A percentile compares a stretch with the other conserved stretches of the same genome.
Evolutionary conservation across 1,140 invertebrate genomes (phyloP).

Genomic region (Babylonia areolata): DNA sequence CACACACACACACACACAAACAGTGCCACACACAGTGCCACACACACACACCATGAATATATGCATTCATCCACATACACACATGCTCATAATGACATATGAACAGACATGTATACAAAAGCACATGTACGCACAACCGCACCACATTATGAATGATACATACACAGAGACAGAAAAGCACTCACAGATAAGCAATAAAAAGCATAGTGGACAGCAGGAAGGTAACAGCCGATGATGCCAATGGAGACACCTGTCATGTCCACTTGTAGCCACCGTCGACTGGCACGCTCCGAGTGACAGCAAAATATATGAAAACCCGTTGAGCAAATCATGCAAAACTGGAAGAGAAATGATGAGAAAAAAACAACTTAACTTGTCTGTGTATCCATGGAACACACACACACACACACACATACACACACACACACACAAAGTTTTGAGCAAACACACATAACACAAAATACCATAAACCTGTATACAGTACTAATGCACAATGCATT

Average conservation of each 20-base stretch:
- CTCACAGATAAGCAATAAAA: slow-evolving; percentile 95
- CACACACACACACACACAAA: no score
- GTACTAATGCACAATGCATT: no score
- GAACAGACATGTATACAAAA: not conserved
- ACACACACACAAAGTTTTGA: not conserved
- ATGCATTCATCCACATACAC: no score
- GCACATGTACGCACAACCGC: not conserved
- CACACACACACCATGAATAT: not conserved
- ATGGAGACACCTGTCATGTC: slow-evolving; percentile 95
- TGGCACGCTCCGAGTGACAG: slow-evolving; percentile 91
- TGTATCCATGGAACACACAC: not conserved
- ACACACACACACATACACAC: not conserved
- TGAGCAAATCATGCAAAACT: slow-evolving; percentile 95
- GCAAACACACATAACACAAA: no score
- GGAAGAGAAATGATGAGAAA: slow-evolving; percentile 72
- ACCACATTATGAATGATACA: no score
- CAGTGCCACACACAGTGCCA: no score
- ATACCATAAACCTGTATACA: no score
- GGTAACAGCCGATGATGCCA: slow-evolving; percentile 94
- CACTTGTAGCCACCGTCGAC: slow-evolving; percentile 90
- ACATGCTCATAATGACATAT: not conserved
- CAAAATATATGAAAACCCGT: slow-evolving; percentile 95
- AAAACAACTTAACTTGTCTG: not conserved
- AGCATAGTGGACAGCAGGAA: slow-evolving; percentile 96
- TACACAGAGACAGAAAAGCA: no score